Conservation (phyloP, 2,113 vertebrate species). For the Pachycephala philippinensis region DNA sequence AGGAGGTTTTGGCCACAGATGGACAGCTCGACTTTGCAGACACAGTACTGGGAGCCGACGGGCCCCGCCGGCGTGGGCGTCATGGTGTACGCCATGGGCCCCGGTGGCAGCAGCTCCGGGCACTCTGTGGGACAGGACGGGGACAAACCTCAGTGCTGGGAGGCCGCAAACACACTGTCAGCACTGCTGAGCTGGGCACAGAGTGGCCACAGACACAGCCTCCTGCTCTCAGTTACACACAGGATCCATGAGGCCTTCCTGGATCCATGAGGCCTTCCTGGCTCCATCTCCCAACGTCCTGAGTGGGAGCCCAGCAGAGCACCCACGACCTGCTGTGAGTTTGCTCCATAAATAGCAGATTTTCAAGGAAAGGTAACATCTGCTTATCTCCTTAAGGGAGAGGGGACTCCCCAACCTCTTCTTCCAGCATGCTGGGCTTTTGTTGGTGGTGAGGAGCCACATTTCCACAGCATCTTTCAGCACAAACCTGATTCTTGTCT, state of each 20-base stretch:
- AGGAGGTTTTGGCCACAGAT: constrained; percentile 87
- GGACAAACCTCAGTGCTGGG: not conserved
- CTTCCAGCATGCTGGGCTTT: not conserved
- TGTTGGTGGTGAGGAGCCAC: not conserved
- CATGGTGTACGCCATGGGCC: constrained; percentile 84
- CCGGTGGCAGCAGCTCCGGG: constrained; percentile 57
- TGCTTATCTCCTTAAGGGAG: fast-evolving
- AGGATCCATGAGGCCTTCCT: fast-evolving
- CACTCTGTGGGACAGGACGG: constrained; percentile 46
- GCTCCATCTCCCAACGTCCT: not conserved
- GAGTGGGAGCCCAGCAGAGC: not conserved
- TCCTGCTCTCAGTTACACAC: not conserved
- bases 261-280: not conserved
- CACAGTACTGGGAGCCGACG: constrained; percentile 81
- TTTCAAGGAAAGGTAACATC: not conserved
- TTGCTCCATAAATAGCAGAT: not conserved
- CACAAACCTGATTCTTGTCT: fast-evolving
- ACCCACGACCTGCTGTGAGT: not conserved
- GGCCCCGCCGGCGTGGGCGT: constrained; percentile 52
- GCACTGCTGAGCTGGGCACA: fast-evolving
- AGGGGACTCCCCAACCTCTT: not conserved
- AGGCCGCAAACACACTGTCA: fast-evolving
- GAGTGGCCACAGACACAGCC: not conserved
- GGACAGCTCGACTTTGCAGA: constrained; percentile 92
- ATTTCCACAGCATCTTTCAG: not conserved